Evolutionary conservation across 2,797 vertebrate genomes (phyloP).

Genomic region (Poecile montanus): DNA sequence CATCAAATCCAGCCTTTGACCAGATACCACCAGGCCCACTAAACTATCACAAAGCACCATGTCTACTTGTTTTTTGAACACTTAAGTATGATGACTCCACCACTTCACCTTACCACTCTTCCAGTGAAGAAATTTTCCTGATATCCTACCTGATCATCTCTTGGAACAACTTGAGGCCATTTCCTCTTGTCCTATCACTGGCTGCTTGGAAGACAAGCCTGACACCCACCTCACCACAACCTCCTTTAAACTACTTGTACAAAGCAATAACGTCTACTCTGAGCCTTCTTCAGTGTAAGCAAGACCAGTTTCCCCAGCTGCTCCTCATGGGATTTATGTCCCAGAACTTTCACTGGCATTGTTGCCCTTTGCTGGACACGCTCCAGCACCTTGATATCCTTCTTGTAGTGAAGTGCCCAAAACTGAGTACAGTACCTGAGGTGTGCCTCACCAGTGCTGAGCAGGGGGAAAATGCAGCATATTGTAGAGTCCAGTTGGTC

Average conservation of each 20-base stretch:
- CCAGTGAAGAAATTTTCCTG: neutral
- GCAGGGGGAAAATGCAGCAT: neutral
- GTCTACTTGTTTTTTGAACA: neutral
- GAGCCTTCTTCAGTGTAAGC: neutral
- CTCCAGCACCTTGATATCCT: neutral
- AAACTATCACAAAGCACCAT: neutral
- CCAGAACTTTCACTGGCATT: neutral
- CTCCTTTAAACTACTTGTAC: neutral
- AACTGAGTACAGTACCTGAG: neutral
- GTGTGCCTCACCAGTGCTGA: neutral
- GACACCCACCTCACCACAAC: neutral
- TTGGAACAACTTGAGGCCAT: neutral
- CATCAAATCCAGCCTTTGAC: neutral
- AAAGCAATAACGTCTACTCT: neutral
- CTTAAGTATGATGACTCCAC: neutral
- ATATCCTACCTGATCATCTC: neutral
- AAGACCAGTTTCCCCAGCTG: neutral
- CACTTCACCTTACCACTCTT: neutral
- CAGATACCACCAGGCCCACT: neutral
- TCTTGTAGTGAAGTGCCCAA: neutral
- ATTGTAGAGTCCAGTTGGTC: neutral
- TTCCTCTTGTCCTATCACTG: neutral
- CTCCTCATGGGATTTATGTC: neutral
- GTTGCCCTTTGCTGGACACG: accelerated
- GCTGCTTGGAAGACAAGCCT: neutral